Percentiles rank a stretch among this genome's conserved stretches.
Conservation (phyloP, 2,888 invertebrate species). For the Eurytoma adleriae region DNA sequence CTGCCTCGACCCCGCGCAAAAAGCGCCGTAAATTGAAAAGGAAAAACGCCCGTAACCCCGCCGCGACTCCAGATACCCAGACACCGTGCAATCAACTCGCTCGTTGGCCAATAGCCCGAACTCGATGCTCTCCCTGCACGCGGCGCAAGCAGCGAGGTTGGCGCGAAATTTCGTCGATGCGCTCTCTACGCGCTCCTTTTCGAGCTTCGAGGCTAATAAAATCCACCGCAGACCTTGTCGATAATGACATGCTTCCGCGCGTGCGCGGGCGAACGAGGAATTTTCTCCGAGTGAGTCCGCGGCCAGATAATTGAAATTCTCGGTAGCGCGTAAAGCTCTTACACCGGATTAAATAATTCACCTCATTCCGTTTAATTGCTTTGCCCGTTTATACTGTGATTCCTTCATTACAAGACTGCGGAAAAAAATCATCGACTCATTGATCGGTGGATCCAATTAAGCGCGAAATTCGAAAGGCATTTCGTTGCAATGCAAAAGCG, state of each 20-base stretch:
- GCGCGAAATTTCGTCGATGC: slow-evolving; percentile 19
- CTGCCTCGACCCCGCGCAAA: background rate
- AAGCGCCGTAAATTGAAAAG: slow-evolving; percentile 30
- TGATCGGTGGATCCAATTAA: too few species aligned
- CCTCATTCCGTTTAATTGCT: too few species aligned
- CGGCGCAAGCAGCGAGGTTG: background rate
- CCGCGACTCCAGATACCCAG: slow-evolving; percentile 41
- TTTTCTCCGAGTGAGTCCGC: background rate
- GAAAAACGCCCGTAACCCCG: slow-evolving; percentile 20
- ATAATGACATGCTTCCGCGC: slow-evolving; percentile 47
- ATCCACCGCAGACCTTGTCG: slow-evolving; percentile 37
- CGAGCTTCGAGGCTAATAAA: slow-evolving; percentile 41
- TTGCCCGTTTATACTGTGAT: too few species aligned
- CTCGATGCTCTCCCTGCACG: slow-evolving; percentile 5
- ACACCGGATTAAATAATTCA: too few species aligned
- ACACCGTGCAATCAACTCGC: slow-evolving; percentile 36
- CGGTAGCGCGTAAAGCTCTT: too few species aligned
- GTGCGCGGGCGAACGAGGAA: background rate
- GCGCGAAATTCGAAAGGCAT: too few species aligned
- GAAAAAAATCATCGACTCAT: too few species aligned
- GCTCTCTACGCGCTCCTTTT: slow-evolving; percentile 15
- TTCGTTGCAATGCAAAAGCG: too few species aligned
- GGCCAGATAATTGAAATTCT: too few species aligned
- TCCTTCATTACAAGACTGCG: too few species aligned
- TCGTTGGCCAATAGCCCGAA: slow-evolving; percentile 29